Base-by-base conservation (phyloP, 2,888 invertebrate genomes). In the Cosmorhoe ocellata region DNA sequence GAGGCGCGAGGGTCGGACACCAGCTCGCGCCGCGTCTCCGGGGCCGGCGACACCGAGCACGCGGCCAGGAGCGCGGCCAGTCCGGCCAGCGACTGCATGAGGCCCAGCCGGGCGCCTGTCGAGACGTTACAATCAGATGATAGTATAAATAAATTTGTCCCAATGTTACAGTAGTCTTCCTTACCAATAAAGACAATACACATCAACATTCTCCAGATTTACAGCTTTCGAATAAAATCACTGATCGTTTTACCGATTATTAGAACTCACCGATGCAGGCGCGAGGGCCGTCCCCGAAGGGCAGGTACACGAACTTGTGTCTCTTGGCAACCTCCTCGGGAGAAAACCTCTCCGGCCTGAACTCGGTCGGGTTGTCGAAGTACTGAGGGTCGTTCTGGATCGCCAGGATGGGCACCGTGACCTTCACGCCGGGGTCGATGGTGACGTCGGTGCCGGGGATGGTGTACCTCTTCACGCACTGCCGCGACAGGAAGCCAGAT, bases 81-180 rank as follows among this genome's bases (percentile, higher is more conserved):
- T 1, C 84, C 84, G 0, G 84, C 81, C 60, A 83, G 66, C 8
- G 84, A 81, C 71, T 84, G 84, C 83, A 84, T 81, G 31, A 71
- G 56, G 0, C 84, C 84, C 38, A 84, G 46, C 0, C 84, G 78
- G 26, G 74, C 76, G n/a, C 81, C 84, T 84, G 72, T 5, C 4
- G 38, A 24, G 7, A 24, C 24, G 18, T 18, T n/a, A n/a, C n/a
- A n/a, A n/a, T n/a, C n/a, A n/a, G n/a, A n/a, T n/a, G n/a, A n/a
- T n/a, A n/a, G n/a, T n/a, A n/a, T n/a, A n/a, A n/a, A n/a, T n/a
- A n/a, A n/a, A n/a, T n/a, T n/a, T n/a, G n/a, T n/a, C n/a, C n/a
- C n/a, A n/a, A n/a, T n/a, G n/a, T n/a, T n/a, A n/a, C n/a, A n/a
- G n/a, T n/a, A n/a, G n/a, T n/a, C n/a, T n/a, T n/a, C n/a, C n/a